Evolutionary conservation across 2,113 vertebrate species (phyloP).

Genomic region (Callocephalon fimbriatum): DNA sequence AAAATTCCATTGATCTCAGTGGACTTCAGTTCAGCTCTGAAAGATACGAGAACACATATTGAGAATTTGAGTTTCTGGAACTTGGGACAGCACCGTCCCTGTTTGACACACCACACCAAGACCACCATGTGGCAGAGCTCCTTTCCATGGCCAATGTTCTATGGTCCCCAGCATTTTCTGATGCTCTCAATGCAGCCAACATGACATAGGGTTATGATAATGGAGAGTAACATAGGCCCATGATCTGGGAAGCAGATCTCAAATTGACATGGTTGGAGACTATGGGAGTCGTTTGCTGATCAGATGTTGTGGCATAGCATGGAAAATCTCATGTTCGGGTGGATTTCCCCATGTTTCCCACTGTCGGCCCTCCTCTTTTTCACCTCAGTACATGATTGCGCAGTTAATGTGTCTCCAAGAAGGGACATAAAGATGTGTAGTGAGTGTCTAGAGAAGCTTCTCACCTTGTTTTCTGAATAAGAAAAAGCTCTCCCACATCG

Average conservation of each 20-base stretch:
- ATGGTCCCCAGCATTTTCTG: not conserved
- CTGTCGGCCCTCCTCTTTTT: not conserved
- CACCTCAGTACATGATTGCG: not conserved
- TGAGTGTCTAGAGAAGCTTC: not conserved
- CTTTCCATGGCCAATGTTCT: accelerated
- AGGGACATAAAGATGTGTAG: not conserved
- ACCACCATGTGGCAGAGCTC: accelerated
- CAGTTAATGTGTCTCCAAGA: not conserved
- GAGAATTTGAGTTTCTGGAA: not conserved
- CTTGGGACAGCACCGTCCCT: not conserved
- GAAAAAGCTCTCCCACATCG: not conserved
- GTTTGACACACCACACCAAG: not conserved
- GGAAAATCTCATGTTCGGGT: not conserved
- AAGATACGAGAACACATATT: not conserved
- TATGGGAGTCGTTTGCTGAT: not conserved
- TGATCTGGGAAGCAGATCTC: not conserved
- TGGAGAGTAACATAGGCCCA: accelerated
- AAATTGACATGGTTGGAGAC: not conserved
- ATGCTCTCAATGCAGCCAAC: not conserved
- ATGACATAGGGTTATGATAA: not conserved
- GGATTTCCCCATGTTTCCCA: not conserved
- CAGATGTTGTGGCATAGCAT: not conserved
- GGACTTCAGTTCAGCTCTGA: not conserved
- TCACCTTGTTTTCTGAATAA: not conserved
- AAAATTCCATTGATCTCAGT: not conserved